A percentile compares a stretch with the other conserved stretches of the same genome.
phyloP scores from a whole-genome alignment of 2,888 invertebrate genomes.

The Eupithecia abbreviata region DNA sequence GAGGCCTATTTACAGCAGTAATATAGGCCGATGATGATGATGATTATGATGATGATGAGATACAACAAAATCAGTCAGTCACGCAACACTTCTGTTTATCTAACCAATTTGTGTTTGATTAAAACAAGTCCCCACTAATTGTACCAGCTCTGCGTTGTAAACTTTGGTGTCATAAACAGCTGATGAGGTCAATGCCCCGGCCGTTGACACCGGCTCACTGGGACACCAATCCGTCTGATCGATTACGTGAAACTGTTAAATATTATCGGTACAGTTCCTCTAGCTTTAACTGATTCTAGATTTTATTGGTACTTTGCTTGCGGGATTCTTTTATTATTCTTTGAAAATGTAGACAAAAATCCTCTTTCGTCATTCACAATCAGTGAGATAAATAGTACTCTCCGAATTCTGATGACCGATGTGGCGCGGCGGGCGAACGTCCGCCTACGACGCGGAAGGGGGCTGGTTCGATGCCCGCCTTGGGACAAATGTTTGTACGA shows the following conservation, averaged over 20 bases:
- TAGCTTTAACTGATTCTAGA: not conserved
- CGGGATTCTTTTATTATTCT: no score
- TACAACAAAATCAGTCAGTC: not conserved
- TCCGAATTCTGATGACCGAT: no score
- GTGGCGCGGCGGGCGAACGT: no score
- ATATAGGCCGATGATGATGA: no score
- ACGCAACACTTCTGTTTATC: conserved; percentile 9
- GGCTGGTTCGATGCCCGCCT: no score
- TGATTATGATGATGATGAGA: not conserved
- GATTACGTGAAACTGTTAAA: conserved; percentile 26
- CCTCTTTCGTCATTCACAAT: no score
- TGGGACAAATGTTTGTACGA: no score
- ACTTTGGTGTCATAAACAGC: conserved; percentile 47
- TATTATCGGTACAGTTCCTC: not conserved
- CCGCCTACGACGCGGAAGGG: no score
- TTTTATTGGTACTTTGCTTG: not conserved
- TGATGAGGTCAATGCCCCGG: conserved; percentile 52
- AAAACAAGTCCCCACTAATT: conserved; percentile 41
- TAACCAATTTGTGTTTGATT: conserved; percentile 39
- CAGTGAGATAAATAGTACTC: no score
- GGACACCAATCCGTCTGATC: conserved; percentile 40
- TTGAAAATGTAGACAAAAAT: no score
- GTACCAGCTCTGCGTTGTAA: conserved; percentile 39
- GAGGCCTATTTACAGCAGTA: no score
- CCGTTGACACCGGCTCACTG: conserved; percentile 49